phyloP scores from a whole-genome alignment of 2,113 vertebrate genomes.

The Pelusios castaneus region DNA sequence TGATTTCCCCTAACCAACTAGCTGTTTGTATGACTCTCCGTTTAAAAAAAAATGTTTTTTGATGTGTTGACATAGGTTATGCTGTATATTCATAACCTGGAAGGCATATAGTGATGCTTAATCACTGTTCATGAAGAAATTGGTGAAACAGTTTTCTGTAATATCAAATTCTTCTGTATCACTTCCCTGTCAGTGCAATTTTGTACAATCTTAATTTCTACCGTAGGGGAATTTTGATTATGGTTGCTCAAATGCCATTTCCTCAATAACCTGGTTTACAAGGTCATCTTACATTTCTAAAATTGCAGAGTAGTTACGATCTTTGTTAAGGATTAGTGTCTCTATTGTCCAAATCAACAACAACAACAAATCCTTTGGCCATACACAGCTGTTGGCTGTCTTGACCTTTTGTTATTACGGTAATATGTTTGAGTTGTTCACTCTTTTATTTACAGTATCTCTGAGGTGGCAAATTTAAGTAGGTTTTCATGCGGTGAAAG shows the following conservation, averaged over 20 bases:
- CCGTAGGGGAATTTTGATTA: background rate
- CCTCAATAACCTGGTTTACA: accelerated
- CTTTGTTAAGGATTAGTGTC: background rate
- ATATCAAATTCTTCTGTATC: background rate
- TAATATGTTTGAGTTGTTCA: background rate
- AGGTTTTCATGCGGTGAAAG: constrained; percentile 6
- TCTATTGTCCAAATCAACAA: background rate
- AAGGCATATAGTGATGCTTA: background rate
- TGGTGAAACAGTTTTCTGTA: background rate
- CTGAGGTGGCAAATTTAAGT: background rate
- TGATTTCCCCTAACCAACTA: background rate
- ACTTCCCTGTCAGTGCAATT: background rate
- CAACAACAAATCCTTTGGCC: accelerated
- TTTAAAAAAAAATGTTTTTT: background rate
- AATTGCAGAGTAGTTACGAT: accelerated
- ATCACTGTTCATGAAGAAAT: background rate
- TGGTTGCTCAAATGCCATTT: accelerated
- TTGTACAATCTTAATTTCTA: background rate
- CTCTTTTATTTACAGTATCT: background rate
- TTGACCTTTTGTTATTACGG: accelerated
- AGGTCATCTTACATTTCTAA: accelerated
- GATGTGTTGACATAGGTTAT: background rate
- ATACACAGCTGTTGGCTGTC: background rate
- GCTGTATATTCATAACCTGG: background rate
- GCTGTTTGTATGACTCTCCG: background rate